Percentiles rank a stretch among this genome's conserved stretches.
Conservation (phyloP, 2,113 vertebrate genomes). For the Python bivittatus region DNA sequence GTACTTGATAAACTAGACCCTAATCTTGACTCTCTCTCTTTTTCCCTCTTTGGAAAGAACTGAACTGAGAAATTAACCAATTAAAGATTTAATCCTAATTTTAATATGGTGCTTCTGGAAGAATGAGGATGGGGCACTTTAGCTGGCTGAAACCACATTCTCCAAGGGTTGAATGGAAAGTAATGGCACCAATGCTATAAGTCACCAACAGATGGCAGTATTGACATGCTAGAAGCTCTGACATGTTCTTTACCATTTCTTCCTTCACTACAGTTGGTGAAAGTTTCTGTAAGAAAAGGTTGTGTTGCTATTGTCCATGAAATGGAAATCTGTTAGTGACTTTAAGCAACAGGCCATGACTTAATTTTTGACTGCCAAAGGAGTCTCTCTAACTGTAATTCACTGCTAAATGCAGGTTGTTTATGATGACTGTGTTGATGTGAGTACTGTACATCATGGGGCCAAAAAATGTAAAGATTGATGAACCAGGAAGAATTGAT, state of each 20-base stretch:
- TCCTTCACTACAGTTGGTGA: neutral
- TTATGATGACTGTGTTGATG: neutral
- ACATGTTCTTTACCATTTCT: neutral
- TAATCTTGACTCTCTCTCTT: neutral
- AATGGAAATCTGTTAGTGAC: neutral
- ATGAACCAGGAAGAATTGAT: neutral
- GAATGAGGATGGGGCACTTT: neutral
- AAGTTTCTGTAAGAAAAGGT: neutral
- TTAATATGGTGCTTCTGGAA: neutral
- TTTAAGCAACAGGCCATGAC: neutral
- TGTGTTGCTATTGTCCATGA: neutral
- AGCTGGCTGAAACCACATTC: neutral
- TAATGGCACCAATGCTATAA: neutral
- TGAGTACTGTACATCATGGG: neutral
- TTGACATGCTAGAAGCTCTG: neutral
- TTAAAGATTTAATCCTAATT: neutral
- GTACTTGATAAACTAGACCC: neutral
- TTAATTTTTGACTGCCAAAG: neutral
- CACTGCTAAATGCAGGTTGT: neutral
- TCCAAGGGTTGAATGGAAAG: neutral
- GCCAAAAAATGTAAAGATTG: neutral
- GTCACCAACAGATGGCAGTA: neutral
- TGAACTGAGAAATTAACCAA: slow-evolving; percentile 6
- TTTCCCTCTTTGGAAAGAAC: slow-evolving; percentile 12
- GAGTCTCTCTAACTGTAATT: neutral